phyloP scores from a whole-genome alignment of 2,888 invertebrate species.

The Ochropacha duplaris region DNA sequence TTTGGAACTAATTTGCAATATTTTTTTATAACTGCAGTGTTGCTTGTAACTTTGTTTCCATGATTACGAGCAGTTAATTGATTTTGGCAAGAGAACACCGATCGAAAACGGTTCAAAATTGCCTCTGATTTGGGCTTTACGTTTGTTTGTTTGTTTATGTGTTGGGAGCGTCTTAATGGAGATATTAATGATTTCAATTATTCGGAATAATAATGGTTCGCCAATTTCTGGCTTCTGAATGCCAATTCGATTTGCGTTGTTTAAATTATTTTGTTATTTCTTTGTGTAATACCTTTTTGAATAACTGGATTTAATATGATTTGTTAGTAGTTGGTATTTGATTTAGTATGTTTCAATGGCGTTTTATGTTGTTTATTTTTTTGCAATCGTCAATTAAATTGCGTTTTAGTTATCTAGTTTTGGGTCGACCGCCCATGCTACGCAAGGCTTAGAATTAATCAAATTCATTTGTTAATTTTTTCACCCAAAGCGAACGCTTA shows the following conservation, averaged over 20 bases:
- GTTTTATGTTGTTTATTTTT: too few relatives aligned
- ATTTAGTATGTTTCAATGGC: not conserved
- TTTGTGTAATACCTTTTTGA: not conserved
- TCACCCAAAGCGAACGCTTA: too few relatives aligned
- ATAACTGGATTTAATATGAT: not conserved
- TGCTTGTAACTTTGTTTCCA: conserved; percentile 22
- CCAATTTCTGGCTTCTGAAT: conserved; percentile 4
- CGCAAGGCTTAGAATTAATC: too few relatives aligned
- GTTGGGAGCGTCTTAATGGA: conserved; percentile 41
- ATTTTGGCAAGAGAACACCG: conserved; percentile 67
- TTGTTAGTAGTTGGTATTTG: not conserved
- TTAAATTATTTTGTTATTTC: not conserved
- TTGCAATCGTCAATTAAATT: too few relatives aligned
- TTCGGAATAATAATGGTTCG: conserved; percentile 15
- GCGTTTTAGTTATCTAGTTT: too few relatives aligned
- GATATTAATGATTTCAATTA: conserved; percentile 43
- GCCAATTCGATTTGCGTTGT: not conserved
- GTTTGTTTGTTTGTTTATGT: conserved; percentile 56
- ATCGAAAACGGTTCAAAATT: conserved; percentile 63
- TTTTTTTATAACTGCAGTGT: not conserved
- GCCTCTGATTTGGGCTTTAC: conserved; percentile 39
- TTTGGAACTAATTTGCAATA: conserved; percentile 23
- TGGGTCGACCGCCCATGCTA: too few relatives aligned
- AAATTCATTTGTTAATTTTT: too few relatives aligned
- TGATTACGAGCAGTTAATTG: conserved; percentile 73